phyloP scores from a whole-genome alignment of 2,797 vertebrate genomes.

The Pantherophis vulpinus region DNA sequence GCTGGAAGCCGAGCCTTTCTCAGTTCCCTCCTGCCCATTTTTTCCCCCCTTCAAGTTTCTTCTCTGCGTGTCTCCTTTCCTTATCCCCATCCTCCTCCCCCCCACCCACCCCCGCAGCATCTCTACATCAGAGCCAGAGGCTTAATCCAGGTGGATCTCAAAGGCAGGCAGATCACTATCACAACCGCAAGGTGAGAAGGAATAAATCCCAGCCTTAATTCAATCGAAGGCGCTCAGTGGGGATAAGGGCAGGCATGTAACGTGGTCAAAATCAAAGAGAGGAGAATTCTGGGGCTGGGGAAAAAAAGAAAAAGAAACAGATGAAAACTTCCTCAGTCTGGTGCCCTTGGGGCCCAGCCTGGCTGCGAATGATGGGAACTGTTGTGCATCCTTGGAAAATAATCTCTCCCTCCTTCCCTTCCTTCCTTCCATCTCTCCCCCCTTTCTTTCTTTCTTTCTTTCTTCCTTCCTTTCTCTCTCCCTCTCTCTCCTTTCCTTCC shows the following conservation, averaged over 20 bases:
- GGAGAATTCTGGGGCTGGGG: neutral
- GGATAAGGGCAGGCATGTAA: neutral
- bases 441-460: neutral
- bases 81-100: slow-evolving; percentile 36
- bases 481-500: too few relatives aligned
- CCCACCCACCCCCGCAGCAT: slow-evolving; percentile 55
- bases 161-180: slow-evolving; percentile 31
- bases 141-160: slow-evolving; percentile 60
- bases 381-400: neutral
- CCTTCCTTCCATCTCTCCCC: neutral
- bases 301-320: neutral
- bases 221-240: slow-evolving; percentile 43
- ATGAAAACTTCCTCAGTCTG: neutral
- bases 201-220: slow-evolving; percentile 56
- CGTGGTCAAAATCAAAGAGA: neutral
- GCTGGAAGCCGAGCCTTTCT: slow-evolving; percentile 55
- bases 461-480: neutral
- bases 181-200: neutral
- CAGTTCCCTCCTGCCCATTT: slow-evolving; percentile 54
- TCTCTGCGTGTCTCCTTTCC: slow-evolving; percentile 13
- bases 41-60: slow-evolving; percentile 40
- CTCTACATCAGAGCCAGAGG: slow-evolving; percentile 57
- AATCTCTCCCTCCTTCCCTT: neutral
- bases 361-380: neutral
- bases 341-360: neutral